phyloP scores from a whole-genome alignment of 2,797 vertebrate species.

The Amphiprion clarkii region DNA sequence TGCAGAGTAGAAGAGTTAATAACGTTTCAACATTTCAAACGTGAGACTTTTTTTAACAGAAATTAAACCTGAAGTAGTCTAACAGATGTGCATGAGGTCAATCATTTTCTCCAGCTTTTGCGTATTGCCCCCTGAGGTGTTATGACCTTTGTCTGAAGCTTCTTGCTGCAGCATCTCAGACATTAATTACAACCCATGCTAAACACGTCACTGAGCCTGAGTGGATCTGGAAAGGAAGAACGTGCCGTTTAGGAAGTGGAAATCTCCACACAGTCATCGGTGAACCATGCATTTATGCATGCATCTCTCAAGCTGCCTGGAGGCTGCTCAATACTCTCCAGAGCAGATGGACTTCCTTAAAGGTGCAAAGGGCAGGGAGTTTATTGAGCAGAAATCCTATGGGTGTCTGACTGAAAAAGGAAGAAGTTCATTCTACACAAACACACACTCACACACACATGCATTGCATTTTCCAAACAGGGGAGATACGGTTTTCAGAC shows the following conservation, averaged over 20 bases:
- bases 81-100: slow-evolving; percentile 69
- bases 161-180: slow-evolving; percentile 56
- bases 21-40: slow-evolving; percentile 41
- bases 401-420: slow-evolving; percentile 66
- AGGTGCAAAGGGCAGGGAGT: slow-evolving; percentile 77
- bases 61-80: slow-evolving; percentile 36
- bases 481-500: slow-evolving; percentile 57
- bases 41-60: slow-evolving; percentile 30
- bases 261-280: slow-evolving; percentile 62
- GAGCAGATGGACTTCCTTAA: slow-evolving; percentile 80
- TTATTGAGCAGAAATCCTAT: slow-evolving; percentile 80
- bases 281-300: slow-evolving; percentile 61
- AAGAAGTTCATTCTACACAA: slow-evolving; percentile 61
- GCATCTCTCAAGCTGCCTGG: slow-evolving; percentile 62
- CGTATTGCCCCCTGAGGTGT: slow-evolving; percentile 44
- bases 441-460: slow-evolving; percentile 17
- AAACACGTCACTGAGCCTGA: slow-evolving; percentile 68
- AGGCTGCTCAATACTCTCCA: slow-evolving; percentile 68
- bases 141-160: slow-evolving; percentile 66
- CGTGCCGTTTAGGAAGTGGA: slow-evolving; percentile 67
- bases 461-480: slow-evolving; percentile 31
- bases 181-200: slow-evolving; percentile 63
- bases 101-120: slow-evolving; percentile 44
- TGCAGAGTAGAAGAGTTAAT: slow-evolving; percentile 14
- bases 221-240: slow-evolving; percentile 67